phyloP scores from a whole-genome alignment of 92 coral and sea anemone genomes.

The Scolanthus callimorphus region DNA sequence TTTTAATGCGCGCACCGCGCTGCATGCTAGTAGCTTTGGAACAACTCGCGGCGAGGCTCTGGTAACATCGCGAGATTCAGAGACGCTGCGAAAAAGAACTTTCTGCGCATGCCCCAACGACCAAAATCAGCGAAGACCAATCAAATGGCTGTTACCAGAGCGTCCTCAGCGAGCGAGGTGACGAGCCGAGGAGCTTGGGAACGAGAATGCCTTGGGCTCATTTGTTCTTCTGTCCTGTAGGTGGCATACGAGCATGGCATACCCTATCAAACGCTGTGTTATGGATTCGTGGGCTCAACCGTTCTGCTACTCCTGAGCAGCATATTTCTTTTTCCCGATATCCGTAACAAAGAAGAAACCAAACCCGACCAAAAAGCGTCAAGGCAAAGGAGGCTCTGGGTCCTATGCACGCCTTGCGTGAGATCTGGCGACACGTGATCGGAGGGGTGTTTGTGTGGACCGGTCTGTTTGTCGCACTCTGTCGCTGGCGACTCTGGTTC shows the following conservation, averaged over 20 bases:
- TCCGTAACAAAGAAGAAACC: background rate
- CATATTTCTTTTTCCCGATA: slow-evolving; percentile 10
- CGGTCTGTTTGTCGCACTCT: slow-evolving; percentile 31
- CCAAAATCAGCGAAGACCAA: no score
- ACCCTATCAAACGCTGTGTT: slow-evolving; percentile 12
- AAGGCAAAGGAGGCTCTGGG: background rate
- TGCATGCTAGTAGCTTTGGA: no score
- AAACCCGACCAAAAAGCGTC: background rate
- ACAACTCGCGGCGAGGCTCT: no score
- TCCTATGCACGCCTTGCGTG: background rate
- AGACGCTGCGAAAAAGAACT: no score
- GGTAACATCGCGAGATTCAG: no score
- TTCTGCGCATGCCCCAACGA: no score
- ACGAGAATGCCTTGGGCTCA: no score
- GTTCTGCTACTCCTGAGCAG: slow-evolving; percentile 6
- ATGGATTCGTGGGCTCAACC: background rate
- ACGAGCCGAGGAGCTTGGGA: no score
- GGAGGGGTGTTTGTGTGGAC: slow-evolving; percentile 35
- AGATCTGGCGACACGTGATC: slow-evolving; percentile 11
- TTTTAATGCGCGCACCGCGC: no score
- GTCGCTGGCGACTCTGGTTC: slow-evolving; percentile 36
- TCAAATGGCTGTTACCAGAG: no score
- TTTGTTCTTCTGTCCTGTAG: no score
- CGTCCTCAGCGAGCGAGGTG: no score
- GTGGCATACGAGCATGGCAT: slow-evolving; percentile 24